These are phyloP conservation scores for Microplitis deprimator DNA, from an alignment of 2,888 invertebrate genomes.

Conservation along the genomic window DNA sequence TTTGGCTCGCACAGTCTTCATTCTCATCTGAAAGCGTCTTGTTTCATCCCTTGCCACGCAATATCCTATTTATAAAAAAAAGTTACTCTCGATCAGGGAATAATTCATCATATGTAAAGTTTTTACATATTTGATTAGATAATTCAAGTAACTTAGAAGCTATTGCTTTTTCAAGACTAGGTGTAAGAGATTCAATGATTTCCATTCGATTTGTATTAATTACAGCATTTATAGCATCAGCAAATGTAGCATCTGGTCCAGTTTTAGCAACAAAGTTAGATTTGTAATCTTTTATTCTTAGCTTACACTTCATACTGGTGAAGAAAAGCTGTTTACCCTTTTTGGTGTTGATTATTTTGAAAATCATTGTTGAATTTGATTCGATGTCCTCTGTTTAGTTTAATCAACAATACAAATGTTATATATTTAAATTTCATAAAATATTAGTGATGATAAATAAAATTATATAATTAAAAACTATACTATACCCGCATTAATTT, in stretches of 20 bases:
- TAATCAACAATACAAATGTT: neutral
- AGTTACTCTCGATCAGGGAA: constrained; percentile 63
- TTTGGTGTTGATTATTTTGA: constrained; percentile 48
- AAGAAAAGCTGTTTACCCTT: constrained; percentile 56
- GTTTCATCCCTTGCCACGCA: neutral
- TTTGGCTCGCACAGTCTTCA: no score
- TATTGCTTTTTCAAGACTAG: constrained; percentile 64
- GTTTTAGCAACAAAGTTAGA: constrained; percentile 51
- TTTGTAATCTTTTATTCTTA: constrained; percentile 54
- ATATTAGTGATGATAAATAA: neutral
- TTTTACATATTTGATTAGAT: constrained; percentile 63
- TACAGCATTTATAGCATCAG: constrained; percentile 54
- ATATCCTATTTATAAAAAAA: neutral
- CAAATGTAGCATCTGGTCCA: constrained; percentile 51
- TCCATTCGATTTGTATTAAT: constrained; percentile 61
- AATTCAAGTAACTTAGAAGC: constrained; percentile 58
- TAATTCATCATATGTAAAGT: constrained; percentile 65
- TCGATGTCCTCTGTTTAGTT: constrained; percentile 37
- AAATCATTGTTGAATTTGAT: constrained; percentile 45
- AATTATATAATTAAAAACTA: neutral
- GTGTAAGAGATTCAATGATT: constrained; percentile 62
- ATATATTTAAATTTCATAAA: no score
- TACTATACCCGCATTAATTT: constrained; percentile 53
- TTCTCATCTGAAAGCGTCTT: no score
- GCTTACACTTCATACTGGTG: constrained; percentile 55